phyloP scores from a whole-genome alignment of 2,113 vertebrate genomes.

The Megalops atlanticus region DNA sequence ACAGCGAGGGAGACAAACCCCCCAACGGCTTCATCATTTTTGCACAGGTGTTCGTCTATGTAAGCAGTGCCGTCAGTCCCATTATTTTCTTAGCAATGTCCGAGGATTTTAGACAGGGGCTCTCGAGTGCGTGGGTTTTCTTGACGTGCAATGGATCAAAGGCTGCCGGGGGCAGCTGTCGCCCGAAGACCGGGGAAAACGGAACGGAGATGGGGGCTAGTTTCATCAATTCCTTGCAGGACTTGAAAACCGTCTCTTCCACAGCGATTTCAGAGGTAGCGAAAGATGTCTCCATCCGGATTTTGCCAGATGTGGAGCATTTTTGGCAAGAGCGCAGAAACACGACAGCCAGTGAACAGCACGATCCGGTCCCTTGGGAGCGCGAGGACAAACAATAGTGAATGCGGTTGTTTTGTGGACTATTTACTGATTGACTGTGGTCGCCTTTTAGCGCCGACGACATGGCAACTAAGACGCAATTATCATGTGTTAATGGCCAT shows the following conservation, averaged over 20 bases:
- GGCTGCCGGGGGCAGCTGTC: neutral
- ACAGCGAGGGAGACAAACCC: conserved; percentile 50
- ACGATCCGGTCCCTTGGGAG: conserved; percentile 78
- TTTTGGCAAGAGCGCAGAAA: conserved; percentile 76
- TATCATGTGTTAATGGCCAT: neutral
- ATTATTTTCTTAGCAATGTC: conserved; percentile 67
- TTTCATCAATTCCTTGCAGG: conserved; percentile 44
- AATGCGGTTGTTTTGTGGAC: neutral
- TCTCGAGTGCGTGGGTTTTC: conserved; percentile 51
- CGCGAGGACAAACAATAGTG: conserved; percentile 53
- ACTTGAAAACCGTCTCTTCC: conserved; percentile 21
- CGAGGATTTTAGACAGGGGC: conserved; percentile 68
- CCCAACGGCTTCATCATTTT: conserved; percentile 61
- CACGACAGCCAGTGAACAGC: conserved; percentile 63
- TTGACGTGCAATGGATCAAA: conserved; percentile 53
- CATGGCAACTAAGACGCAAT: neutral
- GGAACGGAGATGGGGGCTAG: conserved; percentile 52
- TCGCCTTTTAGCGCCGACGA: neutral
- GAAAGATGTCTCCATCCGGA: conserved; percentile 39
- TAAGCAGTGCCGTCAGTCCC: conserved; percentile 66
- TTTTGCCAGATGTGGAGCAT: conserved; percentile 73
- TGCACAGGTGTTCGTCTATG: conserved; percentile 67
- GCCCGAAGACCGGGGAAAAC: conserved; percentile 50
- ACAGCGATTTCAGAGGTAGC: conserved; percentile 9
- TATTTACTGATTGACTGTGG: neutral